Percentiles rank a stretch among this genome's conserved stretches.
Evolutionary conservation across 2,113 vertebrate species (phyloP).

Genomic region (Megaceryle torquata): DNA sequence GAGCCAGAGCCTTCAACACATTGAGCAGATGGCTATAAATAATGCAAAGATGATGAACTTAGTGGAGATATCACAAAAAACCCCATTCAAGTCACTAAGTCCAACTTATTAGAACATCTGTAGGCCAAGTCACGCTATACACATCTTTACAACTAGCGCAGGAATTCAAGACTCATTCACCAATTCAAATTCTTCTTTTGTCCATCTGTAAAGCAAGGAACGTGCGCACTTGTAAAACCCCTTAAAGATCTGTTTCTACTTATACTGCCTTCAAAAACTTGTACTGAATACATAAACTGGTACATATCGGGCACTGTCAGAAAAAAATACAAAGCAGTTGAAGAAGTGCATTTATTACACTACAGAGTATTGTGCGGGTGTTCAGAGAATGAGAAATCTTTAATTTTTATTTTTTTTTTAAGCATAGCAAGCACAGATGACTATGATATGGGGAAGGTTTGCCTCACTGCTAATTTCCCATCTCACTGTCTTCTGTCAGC

Average conservation of each 20-base stretch:
- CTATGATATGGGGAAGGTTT: not conserved
- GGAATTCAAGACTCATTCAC: not conserved
- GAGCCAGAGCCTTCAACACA: slow-evolving; percentile 28
- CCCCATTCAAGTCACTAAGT: not conserved
- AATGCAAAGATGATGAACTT: slow-evolving; percentile 25
- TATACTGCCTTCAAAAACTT: not conserved
- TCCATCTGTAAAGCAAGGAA: not conserved
- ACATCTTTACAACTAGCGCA: not conserved
- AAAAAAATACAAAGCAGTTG: not conserved
- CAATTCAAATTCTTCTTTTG: not conserved
- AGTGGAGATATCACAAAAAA: not conserved
- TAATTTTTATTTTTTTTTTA: not conserved
- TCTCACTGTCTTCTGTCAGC: not conserved
- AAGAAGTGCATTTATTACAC: not conserved
- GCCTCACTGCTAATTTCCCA: not conserved
- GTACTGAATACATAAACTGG: not conserved
- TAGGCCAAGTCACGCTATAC: not conserved
- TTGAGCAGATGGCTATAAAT: slow-evolving; percentile 45
- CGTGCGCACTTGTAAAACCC: not conserved
- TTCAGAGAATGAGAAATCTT: not conserved
- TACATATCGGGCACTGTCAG: not conserved
- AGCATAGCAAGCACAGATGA: not conserved
- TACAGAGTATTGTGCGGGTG: not conserved
- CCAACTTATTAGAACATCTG: not conserved
- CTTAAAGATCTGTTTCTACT: not conserved